phyloP scores from a whole-genome alignment of 2,113 vertebrate genomes.

The Entelurus aequoreus region DNA sequence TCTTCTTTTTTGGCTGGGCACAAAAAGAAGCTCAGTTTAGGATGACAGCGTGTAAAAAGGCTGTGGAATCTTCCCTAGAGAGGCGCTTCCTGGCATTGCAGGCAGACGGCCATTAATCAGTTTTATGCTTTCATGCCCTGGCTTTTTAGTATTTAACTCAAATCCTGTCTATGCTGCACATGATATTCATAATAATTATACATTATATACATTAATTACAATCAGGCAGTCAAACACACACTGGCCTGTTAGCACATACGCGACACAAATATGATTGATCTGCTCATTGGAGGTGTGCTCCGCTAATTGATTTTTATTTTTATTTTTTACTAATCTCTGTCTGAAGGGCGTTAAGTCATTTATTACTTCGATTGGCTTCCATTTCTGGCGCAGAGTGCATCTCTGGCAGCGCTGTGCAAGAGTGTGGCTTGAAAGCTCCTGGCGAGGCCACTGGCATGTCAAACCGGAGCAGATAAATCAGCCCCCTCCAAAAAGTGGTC shows the following conservation, averaged over 20 bases:
- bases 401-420: slow-evolving; percentile 9
- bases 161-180: slow-evolving; percentile 28
- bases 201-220: slow-evolving; percentile 9
- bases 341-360: slow-evolving; percentile 3
- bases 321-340: slow-evolving; percentile 4
- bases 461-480: slow-evolving; percentile 9
- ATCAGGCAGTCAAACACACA: background rate
- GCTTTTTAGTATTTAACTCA: slow-evolving; percentile 39
- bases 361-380: slow-evolving; percentile 12
- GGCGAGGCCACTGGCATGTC: slow-evolving; percentile 1
- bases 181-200: slow-evolving; percentile 21
- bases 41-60: slow-evolving; percentile 35
- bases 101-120: slow-evolving; percentile 42
- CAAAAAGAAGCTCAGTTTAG: slow-evolving; percentile 28
- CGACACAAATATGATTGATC: slow-evolving; percentile 9
- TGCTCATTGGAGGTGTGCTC: slow-evolving; percentile 5
- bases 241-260: background rate
- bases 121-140: slow-evolving; percentile 40
- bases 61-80: slow-evolving; percentile 29
- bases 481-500: background rate
- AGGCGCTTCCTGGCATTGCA: slow-evolving; percentile 23
- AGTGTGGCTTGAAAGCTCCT: slow-evolving; percentile 10
- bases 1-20: slow-evolving; percentile 26
- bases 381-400: slow-evolving; percentile 14
- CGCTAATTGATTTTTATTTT: slow-evolving; percentile 13